phyloP scores from a whole-genome alignment of 2,888 invertebrate genomes.

The Girardia tigrina region DNA sequence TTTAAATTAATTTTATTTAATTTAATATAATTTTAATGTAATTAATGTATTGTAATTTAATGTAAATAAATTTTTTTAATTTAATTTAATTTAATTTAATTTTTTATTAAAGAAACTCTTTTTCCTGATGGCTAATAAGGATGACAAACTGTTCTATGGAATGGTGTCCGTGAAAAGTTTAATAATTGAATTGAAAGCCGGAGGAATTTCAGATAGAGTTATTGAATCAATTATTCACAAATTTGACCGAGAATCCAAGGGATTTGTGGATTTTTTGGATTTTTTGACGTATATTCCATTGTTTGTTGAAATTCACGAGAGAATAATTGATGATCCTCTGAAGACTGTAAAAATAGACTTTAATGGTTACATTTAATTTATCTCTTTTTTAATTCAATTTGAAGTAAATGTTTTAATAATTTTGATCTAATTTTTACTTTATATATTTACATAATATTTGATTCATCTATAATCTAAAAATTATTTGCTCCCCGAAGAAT shows the following conservation, averaged over 20 bases:
- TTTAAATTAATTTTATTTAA: too few relatives aligned
- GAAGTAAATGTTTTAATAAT: too few relatives aligned
- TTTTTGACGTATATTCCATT: constrained; percentile 49
- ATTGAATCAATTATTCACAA: constrained; percentile 44
- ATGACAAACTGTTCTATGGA: constrained; percentile 40
- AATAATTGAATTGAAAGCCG: constrained; percentile 46
- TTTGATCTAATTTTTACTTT: too few relatives aligned
- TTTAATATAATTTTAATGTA: too few relatives aligned
- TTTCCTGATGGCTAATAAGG: constrained; percentile 41
- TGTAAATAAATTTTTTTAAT: too few relatives aligned
- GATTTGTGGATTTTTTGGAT: constrained; percentile 47
- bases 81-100: neutral
- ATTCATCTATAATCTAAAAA: too few relatives aligned
- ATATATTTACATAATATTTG: too few relatives aligned
- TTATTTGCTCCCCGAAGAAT: too few relatives aligned
- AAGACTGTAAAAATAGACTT: neutral
- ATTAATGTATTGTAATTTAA: too few relatives aligned
- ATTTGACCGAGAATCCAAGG: constrained; percentile 45
- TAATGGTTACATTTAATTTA: too few relatives aligned
- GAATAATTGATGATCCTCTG: constrained; percentile 44
- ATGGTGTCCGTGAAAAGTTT: constrained; percentile 42
- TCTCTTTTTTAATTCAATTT: too few relatives aligned
- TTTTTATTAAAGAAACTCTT: constrained; percentile 43
- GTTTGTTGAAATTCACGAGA: constrained; percentile 47
- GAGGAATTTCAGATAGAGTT: constrained; percentile 45